These are phyloP conservation scores for Phyllostomus discolor DNA, from an alignment of 2,113 vertebrate species.

Conservation along the genomic window DNA sequence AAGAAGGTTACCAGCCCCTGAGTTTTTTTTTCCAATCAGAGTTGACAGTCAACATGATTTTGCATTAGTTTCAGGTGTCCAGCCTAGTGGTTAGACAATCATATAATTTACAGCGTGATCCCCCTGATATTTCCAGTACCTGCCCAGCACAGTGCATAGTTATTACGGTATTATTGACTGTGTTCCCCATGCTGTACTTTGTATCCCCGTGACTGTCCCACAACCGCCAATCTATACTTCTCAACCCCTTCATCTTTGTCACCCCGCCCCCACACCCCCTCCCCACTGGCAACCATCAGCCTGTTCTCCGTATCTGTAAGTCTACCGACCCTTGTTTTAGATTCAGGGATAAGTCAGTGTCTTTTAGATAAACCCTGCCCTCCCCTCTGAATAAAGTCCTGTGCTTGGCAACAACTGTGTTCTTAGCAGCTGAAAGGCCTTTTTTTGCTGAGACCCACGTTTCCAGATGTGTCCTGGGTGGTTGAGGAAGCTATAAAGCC, in stretches of 20 bases:
- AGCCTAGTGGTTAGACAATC: neutral
- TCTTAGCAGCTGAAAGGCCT: neutral
- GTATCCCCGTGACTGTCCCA: neutral
- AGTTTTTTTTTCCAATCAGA: neutral
- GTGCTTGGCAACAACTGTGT: neutral
- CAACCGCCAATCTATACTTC: neutral
- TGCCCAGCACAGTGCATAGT: neutral
- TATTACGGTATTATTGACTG: neutral
- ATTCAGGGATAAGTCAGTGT: neutral
- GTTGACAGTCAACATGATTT: neutral
- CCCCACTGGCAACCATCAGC: neutral
- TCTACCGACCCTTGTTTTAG: neutral
- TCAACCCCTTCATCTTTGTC: neutral
- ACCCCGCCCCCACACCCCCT: neutral
- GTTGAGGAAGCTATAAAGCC: neutral
- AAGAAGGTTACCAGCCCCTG: neutral
- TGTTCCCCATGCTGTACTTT: neutral
- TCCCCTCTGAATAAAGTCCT: neutral
- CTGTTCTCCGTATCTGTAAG: neutral
- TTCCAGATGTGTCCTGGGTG: neutral
- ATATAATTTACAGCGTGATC: neutral
- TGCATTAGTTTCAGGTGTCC: neutral
- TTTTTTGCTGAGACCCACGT: neutral
- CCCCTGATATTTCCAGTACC: neutral
- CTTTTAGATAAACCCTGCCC: neutral